Evolutionary conservation across 2,888 invertebrate genomes (phyloP), one percentile per base, ranked within the genome.

Genomic region (Mystacides longicornis): DNA sequence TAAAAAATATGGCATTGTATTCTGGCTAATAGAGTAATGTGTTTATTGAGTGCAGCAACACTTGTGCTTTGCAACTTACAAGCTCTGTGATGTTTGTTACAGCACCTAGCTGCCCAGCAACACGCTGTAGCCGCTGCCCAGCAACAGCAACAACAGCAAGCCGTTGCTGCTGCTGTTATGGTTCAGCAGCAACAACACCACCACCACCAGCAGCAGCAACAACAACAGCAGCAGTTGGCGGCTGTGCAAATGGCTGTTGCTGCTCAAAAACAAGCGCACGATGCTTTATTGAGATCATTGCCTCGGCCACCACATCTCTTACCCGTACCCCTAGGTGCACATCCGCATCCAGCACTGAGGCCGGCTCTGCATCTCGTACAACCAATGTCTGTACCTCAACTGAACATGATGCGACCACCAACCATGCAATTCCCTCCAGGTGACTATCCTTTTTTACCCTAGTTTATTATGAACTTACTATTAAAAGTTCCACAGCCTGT

Each of bases 161-260:
- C 54, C 33, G 51, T 64, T 2, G 49, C 52, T 43, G 49, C 56
- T 45, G 49, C 49, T 37, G 37, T 47, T n/a, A 52, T 52, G 22
- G 52, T 52, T 22, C 51, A 50, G n/a, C 56, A 52, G n/a, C 50
- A 50, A 5, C 51, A 51, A n/a, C 49, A 45, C 7, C 45, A 54
- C 49, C 59, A 60, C 49, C 50, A 57, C 16, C 59, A 59, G 51
- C 60, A 58, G 51, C 65, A 45, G 52, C 53, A 42, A 45, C 60
- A 58, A 49, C 65, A 65, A 66, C 69, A 74, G 68, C 74, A 69
- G 62, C 79, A 75, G 57, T 75, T 76, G 67, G 75, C 78, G 72
- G 73, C 73, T 51, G 79, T 72, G 60, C 77, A 73, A 49, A 78
- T 74, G 62, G 72, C 74, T 56, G 74, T 67, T 54, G 70, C 72